Conservation (phyloP, 64 coral and sea anemone species). For the Actinia equina region DNA sequence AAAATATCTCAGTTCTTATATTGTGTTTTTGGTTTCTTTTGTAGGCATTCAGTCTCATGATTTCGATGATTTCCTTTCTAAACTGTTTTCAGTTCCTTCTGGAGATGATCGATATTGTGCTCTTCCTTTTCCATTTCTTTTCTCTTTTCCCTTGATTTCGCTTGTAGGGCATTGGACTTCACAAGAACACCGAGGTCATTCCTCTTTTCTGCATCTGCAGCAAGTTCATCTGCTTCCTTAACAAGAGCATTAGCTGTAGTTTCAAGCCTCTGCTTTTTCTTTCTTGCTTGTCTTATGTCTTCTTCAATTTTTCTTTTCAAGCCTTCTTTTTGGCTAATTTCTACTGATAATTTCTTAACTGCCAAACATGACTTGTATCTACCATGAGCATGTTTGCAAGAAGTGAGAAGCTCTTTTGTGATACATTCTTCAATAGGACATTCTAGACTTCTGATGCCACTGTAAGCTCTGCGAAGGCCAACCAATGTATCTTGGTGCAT, state of each 20-base stretch:
- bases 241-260: slow-evolving; percentile 37
- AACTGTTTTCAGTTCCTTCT: slow-evolving; percentile 51
- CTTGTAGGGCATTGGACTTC: no score
- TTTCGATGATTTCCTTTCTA: background rate
- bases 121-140: slow-evolving; percentile 76
- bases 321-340: no score
- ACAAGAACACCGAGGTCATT: no score
- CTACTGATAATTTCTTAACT: no score
- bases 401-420: slow-evolving; percentile 18
- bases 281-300: slow-evolving; percentile 54
- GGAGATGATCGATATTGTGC: slow-evolving; percentile 69
- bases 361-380: no score
- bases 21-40: no score
- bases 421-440: slow-evolving; percentile 43
- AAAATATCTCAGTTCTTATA: no score
- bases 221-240: slow-evolving; percentile 54
- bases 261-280: slow-evolving; percentile 38
- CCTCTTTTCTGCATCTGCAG: slow-evolving; percentile 56
- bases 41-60: no score
- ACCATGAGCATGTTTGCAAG: no score
- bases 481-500: slow-evolving; percentile 25
- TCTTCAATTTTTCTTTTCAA: slow-evolving; percentile 56
- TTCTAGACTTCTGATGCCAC: slow-evolving; percentile 60
- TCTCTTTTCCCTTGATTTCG: no score
- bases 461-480: slow-evolving; percentile 15